Evolutionary conservation across 1,140 invertebrate species (phyloP).

Genomic region (Drosophila simulans): DNA sequence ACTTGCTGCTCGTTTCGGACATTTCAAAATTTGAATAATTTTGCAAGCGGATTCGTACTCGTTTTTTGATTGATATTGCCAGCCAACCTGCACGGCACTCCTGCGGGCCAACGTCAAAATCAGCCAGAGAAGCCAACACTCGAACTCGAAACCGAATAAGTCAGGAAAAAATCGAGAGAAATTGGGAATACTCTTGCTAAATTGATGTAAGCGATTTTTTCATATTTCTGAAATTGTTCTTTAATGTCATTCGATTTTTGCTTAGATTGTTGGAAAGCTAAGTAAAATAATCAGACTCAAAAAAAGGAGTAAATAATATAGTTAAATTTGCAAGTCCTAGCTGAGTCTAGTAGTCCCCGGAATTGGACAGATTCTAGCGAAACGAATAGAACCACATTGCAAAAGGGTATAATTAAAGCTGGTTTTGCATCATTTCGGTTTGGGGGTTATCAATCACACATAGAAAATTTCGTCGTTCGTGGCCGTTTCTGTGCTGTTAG

Average conservation of each 20-base stretch:
- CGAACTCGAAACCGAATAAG: slow-evolving; percentile 29
- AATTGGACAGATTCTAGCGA: not conserved
- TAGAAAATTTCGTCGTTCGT: slow-evolving; percentile 60
- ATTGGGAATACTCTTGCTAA: not conserved
- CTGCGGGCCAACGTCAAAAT: slow-evolving; percentile 42
- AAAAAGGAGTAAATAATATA: too few species aligned
- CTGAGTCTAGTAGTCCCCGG: not conserved
- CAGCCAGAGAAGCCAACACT: slow-evolving; percentile 24
- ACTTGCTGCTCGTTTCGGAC: slow-evolving; percentile 45
- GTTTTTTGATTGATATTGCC: slow-evolving; percentile 61
- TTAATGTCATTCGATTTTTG: too few species aligned
- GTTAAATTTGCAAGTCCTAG: too few species aligned
- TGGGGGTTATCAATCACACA: slow-evolving; percentile 80
- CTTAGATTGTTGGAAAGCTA: too few species aligned
- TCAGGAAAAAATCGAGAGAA: slow-evolving; percentile 11
- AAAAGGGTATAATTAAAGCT: slow-evolving; percentile 40
- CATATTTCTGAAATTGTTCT: too few species aligned
- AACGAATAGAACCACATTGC: not conserved
- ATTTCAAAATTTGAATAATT: slow-evolving; percentile 55
- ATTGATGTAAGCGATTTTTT: too few species aligned
- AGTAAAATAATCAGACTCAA: too few species aligned
- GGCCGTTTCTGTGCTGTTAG: slow-evolving; percentile 53
- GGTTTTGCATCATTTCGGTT: slow-evolving; percentile 73
- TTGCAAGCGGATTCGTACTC: slow-evolving; percentile 49
- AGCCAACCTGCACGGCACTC: slow-evolving; percentile 49